phyloP scores from a whole-genome alignment of 2,888 invertebrate species.

The Anaspis maculata region DNA sequence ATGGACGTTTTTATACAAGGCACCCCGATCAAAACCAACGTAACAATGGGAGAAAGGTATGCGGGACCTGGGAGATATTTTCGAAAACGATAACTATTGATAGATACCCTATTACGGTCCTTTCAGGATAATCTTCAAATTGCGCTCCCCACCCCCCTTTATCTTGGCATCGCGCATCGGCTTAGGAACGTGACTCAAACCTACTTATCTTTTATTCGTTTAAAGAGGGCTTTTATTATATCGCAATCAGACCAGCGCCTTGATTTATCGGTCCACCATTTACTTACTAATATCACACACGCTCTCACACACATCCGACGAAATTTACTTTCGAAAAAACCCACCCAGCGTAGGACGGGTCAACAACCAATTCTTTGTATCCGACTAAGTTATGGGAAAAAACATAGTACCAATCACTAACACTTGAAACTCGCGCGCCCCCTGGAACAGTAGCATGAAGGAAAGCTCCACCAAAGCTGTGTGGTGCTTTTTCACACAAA shows the following conservation, averaged over 20 bases:
- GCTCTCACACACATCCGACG: too few relatives aligned
- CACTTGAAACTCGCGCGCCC: too few relatives aligned
- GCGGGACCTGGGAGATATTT: conserved; percentile 13
- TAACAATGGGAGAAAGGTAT: conserved; percentile 14
- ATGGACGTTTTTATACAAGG: conserved; percentile 11
- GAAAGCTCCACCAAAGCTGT: too few relatives aligned
- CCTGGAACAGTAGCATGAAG: too few relatives aligned
- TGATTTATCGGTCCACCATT: conserved; percentile 12
- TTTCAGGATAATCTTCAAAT: conserved; percentile 15
- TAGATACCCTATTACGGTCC: conserved; percentile 15
- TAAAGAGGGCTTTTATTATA: conserved; percentile 11
- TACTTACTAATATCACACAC: conserved; percentile 6
- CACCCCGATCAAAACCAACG: conserved; percentile 8
- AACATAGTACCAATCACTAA: too few relatives aligned
- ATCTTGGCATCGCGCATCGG: conserved; percentile 13
- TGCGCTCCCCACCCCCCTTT: conserved; percentile 12
- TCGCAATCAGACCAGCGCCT: conserved; percentile 5
- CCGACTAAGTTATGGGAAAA: too few relatives aligned
- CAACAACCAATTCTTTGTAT: too few relatives aligned
- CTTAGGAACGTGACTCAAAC: conserved; percentile 13
- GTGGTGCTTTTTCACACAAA: too few relatives aligned
- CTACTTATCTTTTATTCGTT: conserved; percentile 13
- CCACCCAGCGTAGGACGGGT: too few relatives aligned
- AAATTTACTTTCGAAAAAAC: too few relatives aligned
- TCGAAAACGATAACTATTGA: conserved; percentile 15